A percentile compares a stretch with the other conserved stretches of the same genome.
phyloP scores from a whole-genome alignment of 2,797 vertebrate genomes.

The Melanotaenia nigrans region DNA sequence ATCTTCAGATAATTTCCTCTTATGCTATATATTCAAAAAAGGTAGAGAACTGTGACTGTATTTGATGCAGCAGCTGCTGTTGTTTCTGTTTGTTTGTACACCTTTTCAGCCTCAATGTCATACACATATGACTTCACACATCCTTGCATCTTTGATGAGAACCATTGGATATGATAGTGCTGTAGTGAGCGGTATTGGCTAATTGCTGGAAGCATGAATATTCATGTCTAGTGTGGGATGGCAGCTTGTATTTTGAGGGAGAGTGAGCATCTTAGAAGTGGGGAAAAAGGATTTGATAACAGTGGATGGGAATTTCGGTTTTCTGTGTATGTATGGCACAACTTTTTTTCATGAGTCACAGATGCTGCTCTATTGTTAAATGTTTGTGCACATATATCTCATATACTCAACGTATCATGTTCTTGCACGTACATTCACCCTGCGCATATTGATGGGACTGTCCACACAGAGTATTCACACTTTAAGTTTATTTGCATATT shows the following conservation, averaged over 20 bases:
- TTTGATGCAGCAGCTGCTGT: slow-evolving; percentile 39
- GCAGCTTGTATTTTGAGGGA: slow-evolving; percentile 35
- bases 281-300: slow-evolving; percentile 34
- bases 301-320: slow-evolving; percentile 29
- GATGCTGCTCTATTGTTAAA: not conserved
- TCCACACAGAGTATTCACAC: slow-evolving; percentile 14
- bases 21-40: slow-evolving; percentile 44
- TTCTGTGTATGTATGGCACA: slow-evolving; percentile 47
- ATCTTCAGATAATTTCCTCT: slow-evolving; percentile 38
- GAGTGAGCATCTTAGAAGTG: slow-evolving; percentile 34
- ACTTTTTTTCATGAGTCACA: slow-evolving; percentile 45
- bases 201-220: slow-evolving; percentile 75
- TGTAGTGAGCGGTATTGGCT: slow-evolving; percentile 41
- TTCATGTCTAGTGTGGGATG: slow-evolving; percentile 55
- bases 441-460: slow-evolving; percentile 25
- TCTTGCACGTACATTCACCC: slow-evolving; percentile 3
- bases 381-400: slow-evolving; percentile 1
- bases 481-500: slow-evolving; percentile 4
- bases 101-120: slow-evolving; percentile 22
- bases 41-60: slow-evolving; percentile 28
- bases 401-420: slow-evolving; percentile 6
- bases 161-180: slow-evolving; percentile 51
- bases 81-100: slow-evolving; percentile 25
- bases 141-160: slow-evolving; percentile 50
- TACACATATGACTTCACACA: slow-evolving; percentile 14